These are phyloP conservation scores for Pseudorasbora parva DNA, from an alignment of 2,113 vertebrate species.

Conservation along the genomic window DNA sequence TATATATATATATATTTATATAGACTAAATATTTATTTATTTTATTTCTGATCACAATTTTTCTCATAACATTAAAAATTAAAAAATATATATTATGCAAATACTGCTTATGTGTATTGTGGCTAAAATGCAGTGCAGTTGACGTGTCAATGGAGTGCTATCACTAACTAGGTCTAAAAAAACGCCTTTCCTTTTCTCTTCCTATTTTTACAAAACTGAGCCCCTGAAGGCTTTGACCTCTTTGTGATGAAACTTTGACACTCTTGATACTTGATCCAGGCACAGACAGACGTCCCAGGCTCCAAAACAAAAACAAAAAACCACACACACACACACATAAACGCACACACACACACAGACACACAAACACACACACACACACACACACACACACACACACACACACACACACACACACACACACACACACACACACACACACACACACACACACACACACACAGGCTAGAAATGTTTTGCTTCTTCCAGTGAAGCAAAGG, in stretches of 20 bases:
- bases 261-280: background rate
- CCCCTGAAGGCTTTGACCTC: background rate
- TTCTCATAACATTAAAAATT: background rate
- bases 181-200: background rate
- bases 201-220: background rate
- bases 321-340: no score
- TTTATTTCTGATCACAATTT: background rate
- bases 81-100: no score
- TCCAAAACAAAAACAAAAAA: background rate
- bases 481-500: constrained; percentile 1
- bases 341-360: no score
- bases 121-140: background rate
- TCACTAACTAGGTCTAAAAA: background rate
- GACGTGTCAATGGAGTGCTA: background rate
- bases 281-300: background rate
- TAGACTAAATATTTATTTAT: background rate
- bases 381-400: no score
- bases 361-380: no score
- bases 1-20: no score
- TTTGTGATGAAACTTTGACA: background rate
- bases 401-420: no score
- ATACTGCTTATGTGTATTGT: background rate
- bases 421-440: no score
- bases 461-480: background rate
- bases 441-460: no score